Conservation (phyloP, 1,140 invertebrate species). For the Bombus polaris region DNA sequence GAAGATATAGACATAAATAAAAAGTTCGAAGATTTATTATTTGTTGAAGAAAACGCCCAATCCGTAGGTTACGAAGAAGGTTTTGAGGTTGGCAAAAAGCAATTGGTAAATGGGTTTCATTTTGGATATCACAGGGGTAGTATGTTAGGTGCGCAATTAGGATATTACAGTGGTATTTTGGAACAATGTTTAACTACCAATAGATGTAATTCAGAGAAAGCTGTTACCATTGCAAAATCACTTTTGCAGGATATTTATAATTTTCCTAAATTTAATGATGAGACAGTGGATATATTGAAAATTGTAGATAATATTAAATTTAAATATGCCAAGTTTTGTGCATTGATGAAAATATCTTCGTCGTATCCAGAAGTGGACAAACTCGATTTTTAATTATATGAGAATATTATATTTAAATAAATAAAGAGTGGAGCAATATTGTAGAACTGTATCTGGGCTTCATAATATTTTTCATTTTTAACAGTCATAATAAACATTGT, state of each 20-base stretch:
- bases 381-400: slow-evolving; percentile 80
- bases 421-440: slow-evolving; percentile 25
- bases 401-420: slow-evolving; percentile 10
- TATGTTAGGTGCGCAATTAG: slow-evolving; percentile 76
- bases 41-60: slow-evolving; percentile 77
- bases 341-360: slow-evolving; percentile 85
- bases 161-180: slow-evolving; percentile 77
- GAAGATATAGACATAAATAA: slow-evolving; percentile 75
- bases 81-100: slow-evolving; percentile 65
- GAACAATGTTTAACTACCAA: slow-evolving; percentile 65
- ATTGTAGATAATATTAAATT: slow-evolving; percentile 85
- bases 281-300: slow-evolving; percentile 85
- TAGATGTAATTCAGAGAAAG: slow-evolving; percentile 77
- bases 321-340: slow-evolving; percentile 87
- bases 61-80: slow-evolving; percentile 73
- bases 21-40: slow-evolving; percentile 77
- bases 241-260: slow-evolving; percentile 84
- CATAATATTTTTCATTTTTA: neutral
- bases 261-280: slow-evolving; percentile 87
- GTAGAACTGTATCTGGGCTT: neutral
- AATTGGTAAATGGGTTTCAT: slow-evolving; percentile 77
- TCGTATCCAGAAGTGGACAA: slow-evolving; percentile 82
- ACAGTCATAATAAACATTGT: neutral
- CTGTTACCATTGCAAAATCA: slow-evolving; percentile 82
- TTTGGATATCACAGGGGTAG: slow-evolving; percentile 79